Evolutionary conservation across 2,888 invertebrate species (phyloP).

Genomic region (Xestia c-nigrum): DNA sequence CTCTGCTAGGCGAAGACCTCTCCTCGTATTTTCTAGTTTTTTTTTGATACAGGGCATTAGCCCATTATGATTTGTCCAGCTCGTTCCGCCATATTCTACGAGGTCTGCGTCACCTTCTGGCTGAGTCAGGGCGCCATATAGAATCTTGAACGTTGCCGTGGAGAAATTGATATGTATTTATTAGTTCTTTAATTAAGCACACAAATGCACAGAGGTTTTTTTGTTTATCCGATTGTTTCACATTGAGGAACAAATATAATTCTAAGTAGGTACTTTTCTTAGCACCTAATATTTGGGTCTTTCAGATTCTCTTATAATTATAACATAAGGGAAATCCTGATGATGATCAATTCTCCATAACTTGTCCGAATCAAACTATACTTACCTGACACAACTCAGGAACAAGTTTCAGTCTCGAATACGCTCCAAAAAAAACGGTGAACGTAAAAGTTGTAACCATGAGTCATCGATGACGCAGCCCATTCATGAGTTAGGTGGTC

Average conservation of each 20-base stretch:
- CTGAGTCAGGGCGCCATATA: background rate
- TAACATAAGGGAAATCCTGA: background rate
- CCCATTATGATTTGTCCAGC: background rate
- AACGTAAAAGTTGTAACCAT: conserved; percentile 66
- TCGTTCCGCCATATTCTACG: background rate
- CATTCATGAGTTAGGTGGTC: conserved; percentile 73
- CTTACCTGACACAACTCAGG: conserved; percentile 6
- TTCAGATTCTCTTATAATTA: too few species aligned
- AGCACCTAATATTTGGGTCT: background rate
- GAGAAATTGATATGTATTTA: conserved; percentile 5
- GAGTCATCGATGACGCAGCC: conserved; percentile 72
- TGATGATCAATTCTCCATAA: background rate
- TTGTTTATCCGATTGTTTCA: background rate
- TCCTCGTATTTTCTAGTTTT: background rate
- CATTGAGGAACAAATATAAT: background rate
- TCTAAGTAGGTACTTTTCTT: background rate
- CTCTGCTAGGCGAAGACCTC: background rate
- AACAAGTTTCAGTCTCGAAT: conserved; percentile 49
- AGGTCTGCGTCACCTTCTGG: background rate
- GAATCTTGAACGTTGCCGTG: background rate
- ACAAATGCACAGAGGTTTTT: background rate
- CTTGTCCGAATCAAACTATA: conserved; percentile 16
- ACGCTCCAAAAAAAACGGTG: conserved; percentile 47
- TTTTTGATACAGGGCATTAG: background rate
- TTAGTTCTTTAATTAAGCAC: background rate